Percentiles rank a stretch among this genome's conserved stretches.
These are phyloP conservation scores for Seladonia tumulorum DNA, from an alignment of 2,888 invertebrate genomes.

Conservation along the genomic window DNA sequence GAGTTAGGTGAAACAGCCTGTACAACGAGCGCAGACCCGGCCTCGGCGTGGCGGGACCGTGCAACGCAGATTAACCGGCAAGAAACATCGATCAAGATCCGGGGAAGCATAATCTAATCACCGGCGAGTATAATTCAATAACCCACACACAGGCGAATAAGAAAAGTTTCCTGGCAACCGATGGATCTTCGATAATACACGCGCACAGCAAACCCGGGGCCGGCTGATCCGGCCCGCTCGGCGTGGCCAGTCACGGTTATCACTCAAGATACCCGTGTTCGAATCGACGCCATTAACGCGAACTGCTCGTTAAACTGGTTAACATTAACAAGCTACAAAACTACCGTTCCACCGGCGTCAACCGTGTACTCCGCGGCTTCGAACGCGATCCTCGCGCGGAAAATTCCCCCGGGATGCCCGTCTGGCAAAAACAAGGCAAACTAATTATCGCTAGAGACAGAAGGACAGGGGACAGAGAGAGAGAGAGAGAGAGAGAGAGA, in stretches of 20 bases:
- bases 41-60: background rate
- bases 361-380: background rate
- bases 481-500: background rate
- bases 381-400: background rate
- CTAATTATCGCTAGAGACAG: slow-evolving; percentile 31
- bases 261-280: slow-evolving; percentile 13
- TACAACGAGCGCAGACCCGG: background rate
- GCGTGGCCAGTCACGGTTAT: slow-evolving; percentile 4
- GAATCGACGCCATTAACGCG: slow-evolving; percentile 12
- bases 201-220: background rate
- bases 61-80: background rate
- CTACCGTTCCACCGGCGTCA: slow-evolving; percentile 11
- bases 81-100: slow-evolving; percentile 17
- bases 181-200: slow-evolving; percentile 9
- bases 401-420: background rate
- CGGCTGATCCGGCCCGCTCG: slow-evolving; percentile 9
- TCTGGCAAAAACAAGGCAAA: slow-evolving; percentile 14
- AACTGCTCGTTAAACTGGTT: slow-evolving; percentile 23
- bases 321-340: slow-evolving; percentile 27
- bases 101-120: slow-evolving; percentile 8
- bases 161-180: background rate
- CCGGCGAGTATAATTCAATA: slow-evolving; percentile 12
- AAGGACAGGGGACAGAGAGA: background rate
- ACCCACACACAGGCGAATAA: background rate
- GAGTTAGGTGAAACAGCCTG: too few species aligned